Base-by-base conservation (phyloP, 2,888 invertebrate genomes). In the Galerucella nymphaeae region DNA sequence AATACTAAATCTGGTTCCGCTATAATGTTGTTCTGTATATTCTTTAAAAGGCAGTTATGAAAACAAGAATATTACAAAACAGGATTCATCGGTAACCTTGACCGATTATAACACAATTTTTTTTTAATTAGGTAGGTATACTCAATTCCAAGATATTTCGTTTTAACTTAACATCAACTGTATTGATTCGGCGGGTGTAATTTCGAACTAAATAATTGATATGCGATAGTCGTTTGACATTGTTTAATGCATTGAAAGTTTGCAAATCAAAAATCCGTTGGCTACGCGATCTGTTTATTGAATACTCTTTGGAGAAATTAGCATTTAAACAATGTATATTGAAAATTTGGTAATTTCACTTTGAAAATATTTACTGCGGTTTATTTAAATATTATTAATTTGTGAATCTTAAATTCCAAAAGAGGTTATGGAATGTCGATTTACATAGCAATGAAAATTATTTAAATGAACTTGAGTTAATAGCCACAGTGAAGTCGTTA, bases 41-140 rank as follows among this genome's bases (percentile, higher is more conserved):
- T 9, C 64, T 50, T 42, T 64, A n/a, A 64, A 64, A 64, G 63
- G 64, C 48, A 48, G 16, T 23, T 13, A 50, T 64, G 30, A 23
- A 50, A 50, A 64, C 18, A 30, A 64, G 14, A 18, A 50, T 30
- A 30, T 64, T 30, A n/a, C 38, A 58, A 14, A 55, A 65, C 65
- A 65, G 65, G 65, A 65, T 65, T 65, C 55, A 11, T 53, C 13
- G 9, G 30, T 53, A 55, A 65, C 65, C 55, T 65, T 65, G 65
- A 65, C 65, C 65, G 65, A 55, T 65, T 53, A 65, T 53, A 55
- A 55, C 38, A 55, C 18, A 65, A 65, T 38, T 55, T 55, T 41
- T 18, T 10, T 53, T n/a, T n/a, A n/a, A n/a, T n/a, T n/a, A n/a
- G 11, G 2, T 42, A 30, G 4, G 3, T 30, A 30, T 30, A 30